These are phyloP conservation scores for Microchrysa polita DNA, from an alignment of 2,888 invertebrate species.

Conservation along the genomic window DNA sequence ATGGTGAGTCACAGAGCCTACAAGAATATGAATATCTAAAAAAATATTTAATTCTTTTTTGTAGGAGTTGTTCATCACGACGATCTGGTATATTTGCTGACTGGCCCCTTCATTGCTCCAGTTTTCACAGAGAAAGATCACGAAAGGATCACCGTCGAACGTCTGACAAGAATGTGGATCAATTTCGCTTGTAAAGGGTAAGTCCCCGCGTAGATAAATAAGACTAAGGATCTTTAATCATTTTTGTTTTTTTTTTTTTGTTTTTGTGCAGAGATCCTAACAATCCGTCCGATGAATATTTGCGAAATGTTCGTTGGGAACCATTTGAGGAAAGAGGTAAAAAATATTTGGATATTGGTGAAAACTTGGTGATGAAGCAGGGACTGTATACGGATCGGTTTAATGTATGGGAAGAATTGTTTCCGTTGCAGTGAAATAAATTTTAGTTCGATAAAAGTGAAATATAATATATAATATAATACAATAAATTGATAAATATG, in stretches of 20 bases:
- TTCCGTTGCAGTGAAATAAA: conserved; percentile 59
- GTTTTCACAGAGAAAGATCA: conserved; percentile 60
- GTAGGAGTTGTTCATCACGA: conserved; percentile 65
- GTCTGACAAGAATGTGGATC: conserved; percentile 64
- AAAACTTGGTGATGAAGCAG: conserved; percentile 58
- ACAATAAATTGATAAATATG: too few relatives aligned
- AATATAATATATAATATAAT: too few relatives aligned
- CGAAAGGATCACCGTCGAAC: conserved; percentile 63
- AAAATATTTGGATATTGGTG: conserved; percentile 61
- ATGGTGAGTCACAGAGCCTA: conserved; percentile 59
- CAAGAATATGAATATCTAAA: conserved; percentile 57
- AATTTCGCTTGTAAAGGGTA: conserved; percentile 62
- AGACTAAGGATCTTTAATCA: too few relatives aligned
- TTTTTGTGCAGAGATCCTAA: conserved; percentile 61
- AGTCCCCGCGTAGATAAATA: background rate
- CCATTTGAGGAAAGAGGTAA: conserved; percentile 61
- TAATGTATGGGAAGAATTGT: conserved; percentile 61
- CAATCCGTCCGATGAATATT: conserved; percentile 59
- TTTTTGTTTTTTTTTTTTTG: background rate
- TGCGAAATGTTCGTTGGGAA: conserved; percentile 59
- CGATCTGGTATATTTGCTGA: conserved; percentile 65
- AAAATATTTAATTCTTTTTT: conserved; percentile 56
- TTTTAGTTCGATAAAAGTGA: too few relatives aligned
- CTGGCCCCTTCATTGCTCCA: conserved; percentile 57
- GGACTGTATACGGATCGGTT: conserved; percentile 60